These are phyloP conservation scores for Battus philenor DNA, from an alignment of 1,140 invertebrate genomes.

Conservation along the genomic window DNA sequence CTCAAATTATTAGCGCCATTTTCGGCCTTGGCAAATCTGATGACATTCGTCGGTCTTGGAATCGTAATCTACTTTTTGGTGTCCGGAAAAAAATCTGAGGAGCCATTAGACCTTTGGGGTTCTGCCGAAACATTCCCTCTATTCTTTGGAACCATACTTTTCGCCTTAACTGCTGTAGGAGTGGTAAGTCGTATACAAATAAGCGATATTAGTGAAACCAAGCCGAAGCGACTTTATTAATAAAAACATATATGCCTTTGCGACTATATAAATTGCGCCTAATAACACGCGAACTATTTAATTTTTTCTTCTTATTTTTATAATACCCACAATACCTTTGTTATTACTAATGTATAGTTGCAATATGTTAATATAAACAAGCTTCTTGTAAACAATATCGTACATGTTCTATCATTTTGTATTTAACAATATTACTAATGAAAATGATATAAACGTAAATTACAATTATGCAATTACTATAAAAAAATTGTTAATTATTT, in stretches of 20 bases:
- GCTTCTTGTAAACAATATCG: no score
- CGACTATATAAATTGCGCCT: no score
- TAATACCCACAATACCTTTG: no score
- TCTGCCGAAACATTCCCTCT: conserved; percentile 79
- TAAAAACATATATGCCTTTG: no score
- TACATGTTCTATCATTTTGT: no score
- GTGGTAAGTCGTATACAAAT: conserved; percentile 79
- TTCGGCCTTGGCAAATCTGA: conserved; percentile 86
- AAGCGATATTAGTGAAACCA: not conserved
- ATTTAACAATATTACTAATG: no score
- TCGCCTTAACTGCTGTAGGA: conserved; percentile 92
- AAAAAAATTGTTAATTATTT: no score
- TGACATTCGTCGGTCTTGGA: conserved; percentile 82
- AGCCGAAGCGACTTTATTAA: no score
- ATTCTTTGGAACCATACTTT: conserved; percentile 92
- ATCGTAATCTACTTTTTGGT: conserved; percentile 84
- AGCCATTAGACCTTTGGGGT: conserved; percentile 77
- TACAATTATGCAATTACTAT: no score
- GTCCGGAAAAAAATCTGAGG: conserved; percentile 77
- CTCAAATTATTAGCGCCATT: conserved; percentile 88
- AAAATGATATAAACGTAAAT: no score
- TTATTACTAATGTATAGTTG: no score
- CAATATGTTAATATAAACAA: no score
- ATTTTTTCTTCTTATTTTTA: not conserved
- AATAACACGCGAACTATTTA: not conserved